A percentile compares a stretch with the other conserved stretches of the same genome.
phyloP scores from a whole-genome alignment of 2,888 invertebrate species.

The Drosophila percnosoma region DNA sequence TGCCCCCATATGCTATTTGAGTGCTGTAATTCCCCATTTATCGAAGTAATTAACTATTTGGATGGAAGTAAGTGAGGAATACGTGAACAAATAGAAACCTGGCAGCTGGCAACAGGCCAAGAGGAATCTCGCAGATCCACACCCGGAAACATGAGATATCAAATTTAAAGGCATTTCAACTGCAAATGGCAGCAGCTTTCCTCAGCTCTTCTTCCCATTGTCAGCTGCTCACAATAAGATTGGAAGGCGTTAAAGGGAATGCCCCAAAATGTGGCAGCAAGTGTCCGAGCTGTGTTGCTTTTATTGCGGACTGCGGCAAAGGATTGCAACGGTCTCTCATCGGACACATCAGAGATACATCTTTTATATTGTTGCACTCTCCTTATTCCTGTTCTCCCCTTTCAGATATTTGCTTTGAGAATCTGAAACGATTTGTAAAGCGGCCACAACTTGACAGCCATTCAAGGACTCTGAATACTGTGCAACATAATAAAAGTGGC shows the following conservation, averaged over 20 bases:
- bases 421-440: slow-evolving; percentile 60
- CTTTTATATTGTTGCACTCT: slow-evolving; percentile 49
- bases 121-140: background rate
- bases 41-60: slow-evolving; percentile 68
- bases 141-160: slow-evolving; percentile 22
- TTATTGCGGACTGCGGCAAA: slow-evolving; percentile 49
- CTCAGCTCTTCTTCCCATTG: background rate
- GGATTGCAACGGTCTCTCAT: slow-evolving; percentile 21
- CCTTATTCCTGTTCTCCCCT: background rate
- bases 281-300: slow-evolving; percentile 28
- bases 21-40: slow-evolving; percentile 63
- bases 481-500: slow-evolving; percentile 5
- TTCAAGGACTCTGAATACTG: slow-evolving; percentile 45
- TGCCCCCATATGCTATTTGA: slow-evolving; percentile 42
- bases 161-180: slow-evolving; percentile 53
- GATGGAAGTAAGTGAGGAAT: slow-evolving; percentile 9
- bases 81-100: slow-evolving; percentile 58
- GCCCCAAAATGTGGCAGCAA: slow-evolving; percentile 55
- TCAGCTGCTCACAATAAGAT: slow-evolving; percentile 39
- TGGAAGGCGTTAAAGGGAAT: slow-evolving; percentile 43
- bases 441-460: slow-evolving; percentile 54
- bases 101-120: slow-evolving; percentile 41
- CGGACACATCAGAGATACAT: slow-evolving; percentile 35
- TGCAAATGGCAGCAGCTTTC: slow-evolving; percentile 25
- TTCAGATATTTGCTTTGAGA: slow-evolving; percentile 55